Evolutionary conservation across 92 coral and sea anemone genomes (phyloP).

Genomic region (Epizoanthus scotinus): DNA sequence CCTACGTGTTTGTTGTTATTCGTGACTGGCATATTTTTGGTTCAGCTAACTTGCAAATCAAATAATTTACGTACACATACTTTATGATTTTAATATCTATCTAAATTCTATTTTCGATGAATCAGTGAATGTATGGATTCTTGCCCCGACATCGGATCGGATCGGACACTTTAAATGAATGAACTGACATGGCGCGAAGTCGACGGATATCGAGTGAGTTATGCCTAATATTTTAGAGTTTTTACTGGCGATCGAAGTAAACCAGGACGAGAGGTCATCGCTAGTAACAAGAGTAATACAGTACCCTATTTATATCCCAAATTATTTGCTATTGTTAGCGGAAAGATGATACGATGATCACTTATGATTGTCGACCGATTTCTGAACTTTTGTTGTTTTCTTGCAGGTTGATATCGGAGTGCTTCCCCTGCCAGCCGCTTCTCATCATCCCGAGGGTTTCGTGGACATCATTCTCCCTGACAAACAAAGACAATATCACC

Average conservation of each 20-base stretch:
- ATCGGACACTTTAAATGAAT: too few species aligned
- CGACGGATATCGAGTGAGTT: background rate
- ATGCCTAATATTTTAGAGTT: background rate
- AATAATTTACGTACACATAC: conserved; percentile 11
- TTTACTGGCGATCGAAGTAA: background rate
- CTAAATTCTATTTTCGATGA: background rate
- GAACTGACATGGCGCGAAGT: too few species aligned
- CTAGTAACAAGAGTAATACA: background rate
- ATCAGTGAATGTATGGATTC: background rate
- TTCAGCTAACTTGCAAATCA: background rate
- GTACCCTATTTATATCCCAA: background rate
- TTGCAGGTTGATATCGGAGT: conserved; percentile 30
- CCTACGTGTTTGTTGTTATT: background rate
- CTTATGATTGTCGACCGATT: background rate
- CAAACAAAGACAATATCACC: conserved; percentile 34
- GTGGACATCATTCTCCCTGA: conserved; percentile 22
- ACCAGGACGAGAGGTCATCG: background rate
- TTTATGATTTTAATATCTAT: background rate
- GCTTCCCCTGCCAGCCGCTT: background rate
- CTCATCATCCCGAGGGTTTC: background rate
- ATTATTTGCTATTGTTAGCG: conserved; percentile 15
- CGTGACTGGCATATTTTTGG: background rate
- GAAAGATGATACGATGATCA: background rate
- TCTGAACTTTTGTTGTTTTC: background rate
- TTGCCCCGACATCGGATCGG: too few species aligned